phyloP scores from a whole-genome alignment of 2,797 vertebrate species.

The Gymnodraco acuticeps region DNA sequence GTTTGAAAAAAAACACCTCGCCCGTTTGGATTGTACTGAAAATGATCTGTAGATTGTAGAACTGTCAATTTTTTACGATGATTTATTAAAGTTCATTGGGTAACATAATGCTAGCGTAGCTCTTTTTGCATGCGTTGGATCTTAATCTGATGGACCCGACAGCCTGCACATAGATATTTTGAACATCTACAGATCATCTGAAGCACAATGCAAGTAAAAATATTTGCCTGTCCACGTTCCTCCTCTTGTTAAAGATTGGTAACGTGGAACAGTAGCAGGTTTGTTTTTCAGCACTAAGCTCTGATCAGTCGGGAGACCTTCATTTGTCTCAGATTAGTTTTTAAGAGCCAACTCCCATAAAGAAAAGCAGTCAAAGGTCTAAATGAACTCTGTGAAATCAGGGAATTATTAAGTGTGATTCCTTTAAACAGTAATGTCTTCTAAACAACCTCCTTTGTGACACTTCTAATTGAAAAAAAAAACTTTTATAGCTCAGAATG shows the following conservation, averaged over 20 bases:
- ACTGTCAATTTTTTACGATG: constrained; percentile 19
- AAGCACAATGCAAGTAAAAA: constrained; percentile 58
- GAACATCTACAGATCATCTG: constrained; percentile 65
- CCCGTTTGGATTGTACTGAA: constrained; percentile 60
- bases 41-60: constrained; percentile 64
- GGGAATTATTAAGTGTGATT: constrained; percentile 87
- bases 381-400: constrained; percentile 87
- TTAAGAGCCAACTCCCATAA: constrained; percentile 46
- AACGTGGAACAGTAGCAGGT: constrained; percentile 27
- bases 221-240: constrained; percentile 49
- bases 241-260: constrained; percentile 26
- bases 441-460: constrained; percentile 84
- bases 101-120: constrained; percentile 47
- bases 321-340: constrained; percentile 44
- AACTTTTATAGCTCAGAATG: constrained; percentile 90
- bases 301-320: constrained; percentile 22
- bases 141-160: constrained; percentile 48
- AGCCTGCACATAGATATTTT: constrained; percentile 40
- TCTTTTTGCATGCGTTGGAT: constrained; percentile 68
- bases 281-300: constrained; percentile 38
- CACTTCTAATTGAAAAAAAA: constrained; percentile 83
- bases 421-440: constrained; percentile 83
- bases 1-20: not conserved
- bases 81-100: constrained; percentile 38
- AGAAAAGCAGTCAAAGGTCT: constrained; percentile 72